Evolutionary conservation across 2,113 vertebrate species (phyloP), one percentile per base, ranked within the genome.

Genomic region (Astur gentilis): DNA sequence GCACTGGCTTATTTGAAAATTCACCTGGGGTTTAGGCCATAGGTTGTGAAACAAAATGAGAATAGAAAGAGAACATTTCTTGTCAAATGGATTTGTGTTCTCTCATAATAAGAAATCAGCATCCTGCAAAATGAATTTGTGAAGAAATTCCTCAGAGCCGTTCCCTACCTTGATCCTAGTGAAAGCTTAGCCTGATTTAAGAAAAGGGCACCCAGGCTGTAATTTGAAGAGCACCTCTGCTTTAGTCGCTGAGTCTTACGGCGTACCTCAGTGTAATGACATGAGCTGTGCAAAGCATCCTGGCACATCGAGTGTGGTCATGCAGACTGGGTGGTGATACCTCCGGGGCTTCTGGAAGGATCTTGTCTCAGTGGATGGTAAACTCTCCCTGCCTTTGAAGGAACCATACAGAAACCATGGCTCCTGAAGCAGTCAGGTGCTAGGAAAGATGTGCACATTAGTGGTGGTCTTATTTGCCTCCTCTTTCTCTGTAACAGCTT

Each of bases 41-140:
- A 81, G 79, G 62, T 81, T 94, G 75, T 78, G 91, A 93, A 97
- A 93, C 84, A 88, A 91, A 95, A 92, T 92, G 65, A 93, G 86
- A 90, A 64, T 20, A 36, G 86, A 87, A 81, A 83, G 50, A 81
- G 85, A 93, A 75, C 75, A 17, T 71, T 83, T 90, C 50, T 80
- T 77, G n/a, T 91, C 87, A 83, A 93, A 87, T 67, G 79, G 78
- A 83, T 95, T 93, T 93, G 87, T 94, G 89, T 86, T 95, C 66
- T 85, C 66, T 91, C 75, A 52, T 89, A 94, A 93, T 86, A 60
- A 95, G 94, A 96, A 95, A 96, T 86, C 93, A 85, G 62, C 91
- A 83, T 94, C 67, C 87, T 91, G 76, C 78, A 94, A 91, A 93
- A 94, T 90, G 84, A 93, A 64, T 94, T 89, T 81, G 78, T 1